Conservation (phyloP, 2,797 vertebrate genomes). For the Coregonus ussuriensis region DNA sequence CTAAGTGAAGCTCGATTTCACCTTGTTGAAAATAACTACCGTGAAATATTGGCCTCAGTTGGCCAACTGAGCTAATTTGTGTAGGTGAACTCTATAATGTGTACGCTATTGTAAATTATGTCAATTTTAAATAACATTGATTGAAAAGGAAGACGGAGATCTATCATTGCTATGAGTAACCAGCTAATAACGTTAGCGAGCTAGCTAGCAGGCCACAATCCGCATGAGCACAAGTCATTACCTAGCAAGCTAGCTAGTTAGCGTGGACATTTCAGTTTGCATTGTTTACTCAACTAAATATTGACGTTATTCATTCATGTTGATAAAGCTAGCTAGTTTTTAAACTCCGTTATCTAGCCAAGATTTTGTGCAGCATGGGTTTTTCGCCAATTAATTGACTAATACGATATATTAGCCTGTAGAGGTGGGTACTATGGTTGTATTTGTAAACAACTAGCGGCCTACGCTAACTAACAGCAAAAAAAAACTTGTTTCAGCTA, state of each 20-base stretch:
- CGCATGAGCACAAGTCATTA: background rate
- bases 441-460: background rate
- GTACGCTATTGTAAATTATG: background rate
- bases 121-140: background rate
- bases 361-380: background rate
- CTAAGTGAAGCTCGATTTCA: conserved; percentile 66
- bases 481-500: background rate
- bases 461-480: background rate
- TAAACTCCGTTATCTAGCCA: background rate
- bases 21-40: conserved; percentile 26
- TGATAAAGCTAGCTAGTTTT: background rate
- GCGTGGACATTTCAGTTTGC: background rate
- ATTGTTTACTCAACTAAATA: background rate
- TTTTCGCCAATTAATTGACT: background rate
- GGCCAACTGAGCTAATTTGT: conserved; percentile 33
- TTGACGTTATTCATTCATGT: background rate
- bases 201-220: conserved; percentile 3
- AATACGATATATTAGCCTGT: background rate
- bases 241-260: background rate
- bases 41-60: conserved; percentile 9
- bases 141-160: background rate
- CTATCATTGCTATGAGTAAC: background rate
- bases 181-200: background rate
- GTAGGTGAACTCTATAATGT: background rate
- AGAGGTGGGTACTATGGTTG: background rate